These are phyloP conservation scores for Botia almorhae DNA, from an alignment of 2,797 vertebrate species.

Conservation along the genomic window DNA sequence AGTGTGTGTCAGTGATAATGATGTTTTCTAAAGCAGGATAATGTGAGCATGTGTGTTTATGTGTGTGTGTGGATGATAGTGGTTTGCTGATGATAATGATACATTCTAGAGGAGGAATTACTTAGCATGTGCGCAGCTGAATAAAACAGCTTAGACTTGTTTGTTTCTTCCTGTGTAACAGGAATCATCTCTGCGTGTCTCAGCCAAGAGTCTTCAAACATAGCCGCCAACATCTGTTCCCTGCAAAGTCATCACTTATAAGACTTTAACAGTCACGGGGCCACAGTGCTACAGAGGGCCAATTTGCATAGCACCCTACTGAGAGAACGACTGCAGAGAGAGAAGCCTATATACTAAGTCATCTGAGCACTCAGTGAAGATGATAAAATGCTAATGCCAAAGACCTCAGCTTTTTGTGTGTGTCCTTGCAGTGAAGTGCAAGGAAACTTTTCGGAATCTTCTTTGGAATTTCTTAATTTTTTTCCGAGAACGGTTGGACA, in stretches of 20 bases:
- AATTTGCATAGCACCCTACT: slow-evolving; percentile 58
- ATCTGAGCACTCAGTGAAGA: slow-evolving; percentile 16
- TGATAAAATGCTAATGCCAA: slow-evolving; percentile 67
- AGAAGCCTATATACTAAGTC: slow-evolving; percentile 10
- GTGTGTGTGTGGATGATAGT: slow-evolving; percentile 39
- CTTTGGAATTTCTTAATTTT: slow-evolving; percentile 2
- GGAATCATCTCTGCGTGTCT: slow-evolving; percentile 44
- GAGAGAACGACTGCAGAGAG: slow-evolving; percentile 32
- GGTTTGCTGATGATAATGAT: slow-evolving; percentile 13
- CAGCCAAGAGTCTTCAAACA: slow-evolving; percentile 56
- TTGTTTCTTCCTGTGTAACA: slow-evolving; percentile 52
- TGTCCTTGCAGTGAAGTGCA: neutral
- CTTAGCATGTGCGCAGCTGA: slow-evolving; percentile 18
- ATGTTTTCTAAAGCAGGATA: slow-evolving; percentile 11
- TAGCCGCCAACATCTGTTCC: slow-evolving; percentile 59
- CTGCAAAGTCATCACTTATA: slow-evolving; percentile 62
- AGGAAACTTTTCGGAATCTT: neutral
- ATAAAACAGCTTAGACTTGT: slow-evolving; percentile 52
- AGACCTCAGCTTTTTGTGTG: slow-evolving; percentile 39
- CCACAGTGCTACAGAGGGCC: slow-evolving; percentile 40
- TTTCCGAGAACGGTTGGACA: slow-evolving; percentile 12
- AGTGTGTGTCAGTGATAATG: neutral
- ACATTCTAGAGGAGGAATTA: slow-evolving; percentile 41
- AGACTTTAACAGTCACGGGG: slow-evolving; percentile 51
- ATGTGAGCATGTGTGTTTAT: slow-evolving; percentile 31